Conservation (phyloP, 2,888 invertebrate species). For the Leistus spinibarbis region DNA sequence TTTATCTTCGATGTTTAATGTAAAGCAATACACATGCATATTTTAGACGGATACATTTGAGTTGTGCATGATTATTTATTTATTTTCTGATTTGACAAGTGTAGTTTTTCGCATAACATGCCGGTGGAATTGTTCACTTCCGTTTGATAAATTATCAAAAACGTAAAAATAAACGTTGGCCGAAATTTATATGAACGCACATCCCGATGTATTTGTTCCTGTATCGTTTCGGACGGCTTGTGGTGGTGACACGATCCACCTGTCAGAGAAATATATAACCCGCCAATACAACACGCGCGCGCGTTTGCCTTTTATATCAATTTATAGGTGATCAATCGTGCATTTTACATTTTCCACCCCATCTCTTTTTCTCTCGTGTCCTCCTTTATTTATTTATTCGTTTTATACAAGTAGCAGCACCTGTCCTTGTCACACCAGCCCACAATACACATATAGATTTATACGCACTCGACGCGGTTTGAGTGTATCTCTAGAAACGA, state of each 20-base stretch:
- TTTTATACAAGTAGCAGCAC: neutral
- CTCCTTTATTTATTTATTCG: neutral
- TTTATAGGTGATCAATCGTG: constrained; percentile 3
- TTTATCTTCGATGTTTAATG: neutral
- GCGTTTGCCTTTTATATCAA: constrained; percentile 10
- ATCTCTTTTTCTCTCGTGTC: neutral
- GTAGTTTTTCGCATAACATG: neutral
- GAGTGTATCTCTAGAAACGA: constrained; percentile 1
- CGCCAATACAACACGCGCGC: constrained; percentile 22
- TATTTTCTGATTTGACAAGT: neutral
- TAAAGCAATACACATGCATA: neutral
- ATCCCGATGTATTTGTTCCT: neutral
- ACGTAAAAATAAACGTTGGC: neutral
- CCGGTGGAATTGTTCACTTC: neutral
- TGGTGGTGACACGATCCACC: neutral
- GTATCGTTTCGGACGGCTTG: neutral
- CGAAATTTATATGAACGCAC: neutral
- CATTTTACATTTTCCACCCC: neutral
- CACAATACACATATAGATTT: neutral
- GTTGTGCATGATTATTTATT: too few relatives aligned
- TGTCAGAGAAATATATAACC: constrained; percentile 25
- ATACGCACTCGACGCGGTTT: neutral
- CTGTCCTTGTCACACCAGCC: neutral
- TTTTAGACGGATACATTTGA: neutral
- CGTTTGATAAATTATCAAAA: neutral